Conservation (phyloP, 2,888 invertebrate genomes). For the Plagiodera versicolora region DNA sequence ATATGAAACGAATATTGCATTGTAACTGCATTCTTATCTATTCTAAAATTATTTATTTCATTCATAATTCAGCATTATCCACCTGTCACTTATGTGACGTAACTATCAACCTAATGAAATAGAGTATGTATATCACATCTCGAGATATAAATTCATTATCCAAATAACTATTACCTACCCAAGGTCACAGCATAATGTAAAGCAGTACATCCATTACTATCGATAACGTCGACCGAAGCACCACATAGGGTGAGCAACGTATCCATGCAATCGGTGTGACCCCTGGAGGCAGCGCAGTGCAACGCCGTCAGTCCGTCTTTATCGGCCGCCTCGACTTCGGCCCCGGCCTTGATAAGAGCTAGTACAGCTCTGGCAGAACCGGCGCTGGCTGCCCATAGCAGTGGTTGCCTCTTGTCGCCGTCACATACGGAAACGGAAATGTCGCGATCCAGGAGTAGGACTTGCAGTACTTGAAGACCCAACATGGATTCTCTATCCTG, state of each 20-base stretch:
- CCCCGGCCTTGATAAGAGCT: slow-evolving; percentile 64
- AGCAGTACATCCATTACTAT: slow-evolving; percentile 94
- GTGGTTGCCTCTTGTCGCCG: slow-evolving; percentile 89
- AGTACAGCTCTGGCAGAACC: slow-evolving; percentile 92
- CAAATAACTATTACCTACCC: no score
- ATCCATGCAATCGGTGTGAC: slow-evolving; percentile 90
- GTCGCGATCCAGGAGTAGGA: slow-evolving; percentile 73
- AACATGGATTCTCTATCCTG: slow-evolving; percentile 56
- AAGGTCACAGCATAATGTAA: slow-evolving; percentile 95
- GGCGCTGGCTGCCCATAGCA: slow-evolving; percentile 97
- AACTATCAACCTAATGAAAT: no score
- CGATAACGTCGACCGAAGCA: slow-evolving; percentile 84
- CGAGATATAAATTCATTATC: no score
- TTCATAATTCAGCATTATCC: no score
- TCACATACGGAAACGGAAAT: slow-evolving; percentile 85
- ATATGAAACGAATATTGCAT: no score
- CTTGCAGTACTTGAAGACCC: slow-evolving; percentile 79
- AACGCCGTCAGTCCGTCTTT: slow-evolving; percentile 91
- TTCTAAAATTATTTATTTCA: no score
- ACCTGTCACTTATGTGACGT: no score
- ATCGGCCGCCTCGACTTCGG: slow-evolving; percentile 36
- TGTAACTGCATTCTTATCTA: no score
- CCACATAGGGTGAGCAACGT: slow-evolving; percentile 85
- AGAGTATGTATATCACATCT: no score
- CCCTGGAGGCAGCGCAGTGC: slow-evolving; percentile 96